A percentile compares a stretch with the other conserved stretches of the same genome.
These are phyloP conservation scores for Petrocephalus microphthalmus DNA, from an alignment of 2,113 vertebrate species.

Conservation along the genomic window DNA sequence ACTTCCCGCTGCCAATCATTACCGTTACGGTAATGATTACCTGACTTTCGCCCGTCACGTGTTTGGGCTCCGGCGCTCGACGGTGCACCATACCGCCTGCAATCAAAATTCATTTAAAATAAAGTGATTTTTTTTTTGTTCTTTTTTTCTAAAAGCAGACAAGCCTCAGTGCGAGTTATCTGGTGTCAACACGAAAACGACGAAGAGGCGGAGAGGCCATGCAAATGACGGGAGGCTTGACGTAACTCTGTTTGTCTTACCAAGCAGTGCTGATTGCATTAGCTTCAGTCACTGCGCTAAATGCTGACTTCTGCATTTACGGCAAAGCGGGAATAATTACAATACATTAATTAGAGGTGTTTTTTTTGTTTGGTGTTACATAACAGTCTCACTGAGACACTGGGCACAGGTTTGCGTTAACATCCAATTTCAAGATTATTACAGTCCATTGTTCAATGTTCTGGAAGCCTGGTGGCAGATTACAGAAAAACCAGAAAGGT, in stretches of 20 bases:
- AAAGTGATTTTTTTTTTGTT: too few relatives aligned
- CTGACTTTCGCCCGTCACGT: not conserved
- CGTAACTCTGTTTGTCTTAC: not conserved
- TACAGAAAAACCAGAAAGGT: slow-evolving; percentile 14
- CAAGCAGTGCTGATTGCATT: not conserved
- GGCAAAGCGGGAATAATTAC: too few relatives aligned
- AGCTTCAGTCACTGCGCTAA: not conserved
- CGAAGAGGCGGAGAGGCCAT: not conserved
- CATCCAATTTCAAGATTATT: slow-evolving; percentile 5
- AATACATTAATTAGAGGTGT: not conserved
- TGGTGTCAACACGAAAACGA: not conserved
- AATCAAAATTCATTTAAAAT: not conserved
- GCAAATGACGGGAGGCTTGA: not conserved
- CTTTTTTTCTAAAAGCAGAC: too few relatives aligned
- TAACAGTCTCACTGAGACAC: not conserved
- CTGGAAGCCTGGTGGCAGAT: not conserved
- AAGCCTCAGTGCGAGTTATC: not conserved
- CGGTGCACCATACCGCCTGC: not conserved
- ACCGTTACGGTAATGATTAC: not conserved
- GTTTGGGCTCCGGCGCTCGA: not conserved
- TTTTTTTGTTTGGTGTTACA: not conserved
- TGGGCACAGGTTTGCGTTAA: not conserved
- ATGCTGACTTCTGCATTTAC: not conserved
- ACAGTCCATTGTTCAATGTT: not conserved
- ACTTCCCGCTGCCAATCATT: not conserved